Evolutionary conservation across 2,113 vertebrate species (phyloP).

Genomic region (Chlamydotis undulata): DNA sequence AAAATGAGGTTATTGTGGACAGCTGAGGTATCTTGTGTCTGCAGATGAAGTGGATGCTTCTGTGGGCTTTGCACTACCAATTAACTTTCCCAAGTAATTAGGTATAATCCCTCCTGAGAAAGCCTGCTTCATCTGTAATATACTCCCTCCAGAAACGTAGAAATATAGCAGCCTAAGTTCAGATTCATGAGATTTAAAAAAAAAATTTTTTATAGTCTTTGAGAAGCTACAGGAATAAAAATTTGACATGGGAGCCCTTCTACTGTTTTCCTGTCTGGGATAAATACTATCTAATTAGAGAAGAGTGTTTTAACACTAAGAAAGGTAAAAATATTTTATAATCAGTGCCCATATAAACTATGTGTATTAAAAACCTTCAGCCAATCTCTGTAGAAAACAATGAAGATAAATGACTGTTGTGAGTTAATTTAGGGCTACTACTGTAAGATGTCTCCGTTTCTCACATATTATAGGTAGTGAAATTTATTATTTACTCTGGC

Average conservation of each 20-base stretch:
- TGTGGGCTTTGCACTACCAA: slow-evolving; percentile 28
- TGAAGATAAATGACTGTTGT: slow-evolving; percentile 7
- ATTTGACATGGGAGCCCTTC: neutral
- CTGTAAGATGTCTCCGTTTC: neutral
- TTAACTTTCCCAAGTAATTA: slow-evolving; percentile 55
- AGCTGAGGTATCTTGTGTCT: slow-evolving; percentile 36
- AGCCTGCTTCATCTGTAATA: neutral
- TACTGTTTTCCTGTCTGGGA: neutral
- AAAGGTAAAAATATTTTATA: slow-evolving; percentile 3
- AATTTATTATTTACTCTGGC: slow-evolving; percentile 27
- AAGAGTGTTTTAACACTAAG: neutral
- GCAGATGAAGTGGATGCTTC: slow-evolving; percentile 2
- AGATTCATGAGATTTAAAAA: neutral
- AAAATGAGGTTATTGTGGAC: slow-evolving; percentile 31
- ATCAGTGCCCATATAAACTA: neutral
- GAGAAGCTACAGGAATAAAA: neutral
- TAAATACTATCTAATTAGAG: neutral
- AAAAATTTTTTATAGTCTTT: neutral
- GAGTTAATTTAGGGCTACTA: slow-evolving; percentile 10
- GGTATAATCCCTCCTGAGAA: slow-evolving; percentile 1
- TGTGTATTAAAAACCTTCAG: neutral
- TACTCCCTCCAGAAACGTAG: neutral
- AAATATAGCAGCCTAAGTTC: neutral
- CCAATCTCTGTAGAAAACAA: slow-evolving; percentile 24
- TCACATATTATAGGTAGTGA: neutral